Evolutionary conservation across 2,113 vertebrate genomes (phyloP).

Genomic region (Numenius arquata): DNA sequence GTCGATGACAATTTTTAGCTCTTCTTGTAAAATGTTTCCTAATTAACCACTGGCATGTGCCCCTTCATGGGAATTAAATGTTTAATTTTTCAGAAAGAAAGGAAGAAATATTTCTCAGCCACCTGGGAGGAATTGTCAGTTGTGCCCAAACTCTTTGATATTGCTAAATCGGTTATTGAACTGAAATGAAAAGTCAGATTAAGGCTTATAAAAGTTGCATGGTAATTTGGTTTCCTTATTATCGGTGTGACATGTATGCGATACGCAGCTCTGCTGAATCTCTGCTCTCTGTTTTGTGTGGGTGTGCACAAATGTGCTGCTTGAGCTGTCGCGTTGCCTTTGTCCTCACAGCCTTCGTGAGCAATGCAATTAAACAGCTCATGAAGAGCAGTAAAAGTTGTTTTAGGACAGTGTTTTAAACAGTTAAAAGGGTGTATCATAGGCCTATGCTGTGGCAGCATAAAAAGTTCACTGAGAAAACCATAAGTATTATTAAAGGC

Average conservation of each 20-base stretch:
- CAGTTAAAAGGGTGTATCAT: not conserved
- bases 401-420: not conserved
- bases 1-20: not conserved
- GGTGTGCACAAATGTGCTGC: not conserved
- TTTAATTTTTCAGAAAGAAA: slow-evolving; percentile 23
- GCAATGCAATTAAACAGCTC: not conserved
- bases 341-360: not conserved
- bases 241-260: not conserved
- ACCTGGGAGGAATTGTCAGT: not conserved
- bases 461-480: not conserved
- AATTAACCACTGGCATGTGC: not conserved
- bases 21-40: not conserved
- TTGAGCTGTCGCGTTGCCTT: not conserved
- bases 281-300: not conserved
- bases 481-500: not conserved
- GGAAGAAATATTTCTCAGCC: not conserved
- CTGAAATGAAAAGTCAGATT: not conserved
- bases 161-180: not conserved
- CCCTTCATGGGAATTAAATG: not conserved
- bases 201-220: not conserved
- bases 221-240: not conserved
- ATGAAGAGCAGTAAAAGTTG: not conserved
- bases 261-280: accelerated
- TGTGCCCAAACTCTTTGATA: not conserved
- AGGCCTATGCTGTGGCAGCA: not conserved